Base-by-base conservation (phyloP, 2,888 invertebrate genomes). In the Pyrocoelia pectoralis region DNA sequence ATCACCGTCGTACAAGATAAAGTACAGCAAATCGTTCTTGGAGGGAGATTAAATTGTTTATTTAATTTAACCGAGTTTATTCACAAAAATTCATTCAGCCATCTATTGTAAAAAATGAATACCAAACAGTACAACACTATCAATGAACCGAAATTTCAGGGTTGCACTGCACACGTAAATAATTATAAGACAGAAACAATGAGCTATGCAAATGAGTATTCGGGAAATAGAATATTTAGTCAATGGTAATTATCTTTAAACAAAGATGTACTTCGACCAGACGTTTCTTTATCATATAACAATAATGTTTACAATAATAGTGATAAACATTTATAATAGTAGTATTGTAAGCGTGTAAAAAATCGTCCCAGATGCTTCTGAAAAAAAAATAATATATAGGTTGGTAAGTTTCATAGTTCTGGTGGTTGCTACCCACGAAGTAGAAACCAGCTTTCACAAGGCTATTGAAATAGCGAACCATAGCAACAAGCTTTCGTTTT, bases 251-350 rank as follows among this genome's bases (percentile, higher is more conserved):
- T 52, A 52, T 38, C 52, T 38, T 17, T 18, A 6, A 52, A 55
- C 55, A 55, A 55, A 55, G 55, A 43, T 46, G 55, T 28, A 55
- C 55, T 55, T 43, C 43, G 55, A 14, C 46, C 55, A 55, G 55
- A 55, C 55, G 14, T 12, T 54, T 14, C 12, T 43, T 43, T 55
- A 55, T 55, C 55, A 55, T n/a, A 54, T 17, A 43, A 28, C 55
- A 55, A 55, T 55, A 55, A 10, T 17, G n/a, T 2, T 43, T 24
- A 28, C 43, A 43, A 43, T 52, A 52, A 52, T 10, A 33, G n/a
- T n/a, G 33, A 33, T 33, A 33, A 33, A 33, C 8, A 33, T 5
- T 5, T 24, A 24, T 5, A 5, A 33, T 3, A 33, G 10, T 2
- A n/a, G n/a, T 8, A 3, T n/a, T 46, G 46, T 18, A 10, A 18